phyloP scores from a whole-genome alignment of 2,113 vertebrate species.

The Setophaga petechia region DNA sequence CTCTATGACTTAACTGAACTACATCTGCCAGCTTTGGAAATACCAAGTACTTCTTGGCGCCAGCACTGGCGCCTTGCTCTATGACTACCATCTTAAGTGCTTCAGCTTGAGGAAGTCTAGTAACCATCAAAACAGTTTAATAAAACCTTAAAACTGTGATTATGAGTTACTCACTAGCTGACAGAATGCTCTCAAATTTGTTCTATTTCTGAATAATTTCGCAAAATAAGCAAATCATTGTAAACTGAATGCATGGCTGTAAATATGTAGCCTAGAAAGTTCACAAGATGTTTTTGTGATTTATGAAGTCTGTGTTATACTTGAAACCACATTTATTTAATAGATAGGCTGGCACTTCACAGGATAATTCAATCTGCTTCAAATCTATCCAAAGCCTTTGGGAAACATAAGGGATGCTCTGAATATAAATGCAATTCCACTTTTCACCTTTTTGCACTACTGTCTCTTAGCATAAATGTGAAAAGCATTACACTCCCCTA shows the following conservation, averaged over 20 bases:
- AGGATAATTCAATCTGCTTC: conserved; percentile 69
- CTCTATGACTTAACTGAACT: conserved; percentile 80
- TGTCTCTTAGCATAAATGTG: conserved; percentile 43
- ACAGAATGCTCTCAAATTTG: conserved; percentile 40
- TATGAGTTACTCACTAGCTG: conserved; percentile 69
- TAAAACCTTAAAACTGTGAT: conserved; percentile 70
- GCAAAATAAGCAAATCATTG: conserved; percentile 28
- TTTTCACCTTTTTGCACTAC: conserved; percentile 65
- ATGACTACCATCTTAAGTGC: conserved; percentile 74
- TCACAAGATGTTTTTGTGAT: conserved; percentile 69
- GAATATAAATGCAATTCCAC: conserved; percentile 62
- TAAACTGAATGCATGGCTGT: conserved; percentile 38
- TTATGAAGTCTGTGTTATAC: conserved; percentile 69
- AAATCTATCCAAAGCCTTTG: conserved; percentile 65
- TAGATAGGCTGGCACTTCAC: conserved; percentile 72
- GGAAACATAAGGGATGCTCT: conserved; percentile 46
- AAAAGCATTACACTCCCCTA: neutral
- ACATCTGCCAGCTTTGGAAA: conserved; percentile 83
- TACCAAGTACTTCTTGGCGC: conserved; percentile 76
- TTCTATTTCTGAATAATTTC: conserved; percentile 64
- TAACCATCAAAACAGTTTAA: conserved; percentile 76
- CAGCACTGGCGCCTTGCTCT: conserved; percentile 75
- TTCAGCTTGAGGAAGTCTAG: conserved; percentile 74
- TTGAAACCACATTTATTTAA: conserved; percentile 76
- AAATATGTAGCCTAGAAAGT: conserved; percentile 48